Evolutionary conservation across 2,888 invertebrate genomes (phyloP).

Genomic region (Taphrorychus bicolor): DNA sequence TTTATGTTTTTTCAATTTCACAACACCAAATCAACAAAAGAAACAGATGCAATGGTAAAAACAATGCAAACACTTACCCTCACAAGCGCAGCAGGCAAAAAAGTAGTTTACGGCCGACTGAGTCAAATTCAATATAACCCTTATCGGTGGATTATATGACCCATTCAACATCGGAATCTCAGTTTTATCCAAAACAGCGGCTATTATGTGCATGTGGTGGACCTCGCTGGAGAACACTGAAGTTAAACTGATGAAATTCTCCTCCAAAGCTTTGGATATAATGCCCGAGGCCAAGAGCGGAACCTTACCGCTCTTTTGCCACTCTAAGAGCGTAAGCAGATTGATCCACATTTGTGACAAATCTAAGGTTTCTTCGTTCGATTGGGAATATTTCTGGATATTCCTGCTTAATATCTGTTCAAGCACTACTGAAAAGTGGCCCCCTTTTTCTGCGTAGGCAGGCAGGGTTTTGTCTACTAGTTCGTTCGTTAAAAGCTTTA

Average conservation of each 20-base stretch:
- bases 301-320: slow-evolving; percentile 67
- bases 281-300: slow-evolving; percentile 58
- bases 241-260: slow-evolving; percentile 61
- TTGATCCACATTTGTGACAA: slow-evolving; percentile 56
- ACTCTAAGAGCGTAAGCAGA: slow-evolving; percentile 59
- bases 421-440: slow-evolving; percentile 60
- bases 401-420: slow-evolving; percentile 55
- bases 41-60: too few relatives aligned
- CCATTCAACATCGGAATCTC: slow-evolving; percentile 64
- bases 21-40: too few relatives aligned
- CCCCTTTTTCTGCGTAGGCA: slow-evolving; percentile 57
- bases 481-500: slow-evolving; percentile 70
- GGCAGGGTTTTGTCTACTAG: slow-evolving; percentile 55
- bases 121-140: slow-evolving; percentile 72
- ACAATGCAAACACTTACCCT: slow-evolving; percentile 60
- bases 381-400: slow-evolving; percentile 48
- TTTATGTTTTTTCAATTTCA: too few relatives aligned
- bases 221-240: slow-evolving; percentile 56
- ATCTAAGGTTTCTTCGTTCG: slow-evolving; percentile 49
- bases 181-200: slow-evolving; percentile 70
- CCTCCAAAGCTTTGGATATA: slow-evolving; percentile 60
- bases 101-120: slow-evolving; percentile 78
- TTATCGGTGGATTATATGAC: slow-evolving; percentile 65
- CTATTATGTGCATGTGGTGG: slow-evolving; percentile 63
- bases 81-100: slow-evolving; percentile 74